phyloP scores from a whole-genome alignment of 2,113 vertebrate species.

The Puffinus mauretanicus region DNA sequence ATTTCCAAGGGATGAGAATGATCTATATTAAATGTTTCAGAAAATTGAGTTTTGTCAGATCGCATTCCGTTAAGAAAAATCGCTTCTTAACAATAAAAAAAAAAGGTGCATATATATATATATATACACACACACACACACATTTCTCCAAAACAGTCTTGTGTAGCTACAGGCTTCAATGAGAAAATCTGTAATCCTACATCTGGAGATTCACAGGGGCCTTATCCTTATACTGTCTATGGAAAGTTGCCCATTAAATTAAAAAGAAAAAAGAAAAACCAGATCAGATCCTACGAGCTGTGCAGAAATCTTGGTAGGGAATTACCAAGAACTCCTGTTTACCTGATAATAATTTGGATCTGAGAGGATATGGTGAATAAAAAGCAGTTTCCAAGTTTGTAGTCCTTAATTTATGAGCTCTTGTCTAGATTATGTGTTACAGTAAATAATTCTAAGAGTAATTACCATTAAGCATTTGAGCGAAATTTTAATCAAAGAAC shows the following conservation, averaged over 20 bases:
- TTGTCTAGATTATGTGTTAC: constrained; percentile 33
- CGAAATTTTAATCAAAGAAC: constrained; percentile 47
- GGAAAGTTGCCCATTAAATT: background rate
- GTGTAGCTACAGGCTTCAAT: background rate
- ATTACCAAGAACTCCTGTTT: background rate
- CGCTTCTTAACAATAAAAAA: background rate
- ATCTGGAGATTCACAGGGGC: background rate
- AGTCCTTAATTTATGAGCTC: constrained; percentile 44
- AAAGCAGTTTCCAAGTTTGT: background rate
- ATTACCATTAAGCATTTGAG: constrained; percentile 36
- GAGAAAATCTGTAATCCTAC: background rate
- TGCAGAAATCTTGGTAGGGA: background rate
- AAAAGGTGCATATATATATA: background rate
- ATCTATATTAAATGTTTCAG: background rate
- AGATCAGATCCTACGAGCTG: background rate
- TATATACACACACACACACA: background rate
- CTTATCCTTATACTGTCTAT: background rate
- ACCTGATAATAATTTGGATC: background rate
- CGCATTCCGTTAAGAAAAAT: background rate
- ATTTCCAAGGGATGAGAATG: background rate
- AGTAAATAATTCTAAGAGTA: constrained; percentile 56
- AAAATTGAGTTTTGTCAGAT: background rate
- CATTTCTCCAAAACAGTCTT: background rate
- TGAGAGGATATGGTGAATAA: background rate
- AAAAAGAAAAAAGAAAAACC: background rate